phyloP scores from a whole-genome alignment of 1,140 invertebrate species.

The Branchinecta lynchi region DNA sequence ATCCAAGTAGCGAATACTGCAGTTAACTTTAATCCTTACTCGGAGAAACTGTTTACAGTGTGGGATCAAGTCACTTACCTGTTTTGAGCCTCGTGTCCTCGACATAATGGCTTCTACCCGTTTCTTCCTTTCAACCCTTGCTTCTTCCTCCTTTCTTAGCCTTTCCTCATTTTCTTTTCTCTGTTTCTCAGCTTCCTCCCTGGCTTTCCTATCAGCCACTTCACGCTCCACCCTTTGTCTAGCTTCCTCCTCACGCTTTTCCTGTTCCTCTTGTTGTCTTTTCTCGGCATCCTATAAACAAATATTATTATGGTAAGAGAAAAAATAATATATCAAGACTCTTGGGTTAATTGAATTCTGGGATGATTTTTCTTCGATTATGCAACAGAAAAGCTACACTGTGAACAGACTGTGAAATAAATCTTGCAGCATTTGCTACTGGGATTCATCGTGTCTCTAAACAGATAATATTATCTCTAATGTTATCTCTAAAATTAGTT shows the following conservation, averaged over 20 bases:
- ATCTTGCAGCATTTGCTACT: too few relatives aligned
- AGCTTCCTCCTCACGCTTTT: conserved; percentile 45
- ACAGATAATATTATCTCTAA: too few relatives aligned
- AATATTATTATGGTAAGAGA: too few relatives aligned
- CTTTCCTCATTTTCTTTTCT: conserved; percentile 54
- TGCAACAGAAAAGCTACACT: too few relatives aligned
- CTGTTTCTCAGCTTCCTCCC: conserved; percentile 55
- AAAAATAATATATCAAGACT: too few relatives aligned
- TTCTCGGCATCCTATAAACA: conserved; percentile 38
- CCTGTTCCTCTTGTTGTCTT: conserved; percentile 48
- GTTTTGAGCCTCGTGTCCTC: conserved; percentile 45
- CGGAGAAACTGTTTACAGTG: not conserved
- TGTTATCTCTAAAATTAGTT: too few relatives aligned
- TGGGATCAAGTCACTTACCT: not conserved
- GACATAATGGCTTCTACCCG: conserved; percentile 69
- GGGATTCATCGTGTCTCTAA: too few relatives aligned
- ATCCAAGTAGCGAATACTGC: too few relatives aligned
- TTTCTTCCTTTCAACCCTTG: conserved; percentile 53
- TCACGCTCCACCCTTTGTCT: conserved; percentile 53
- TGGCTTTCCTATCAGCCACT: conserved; percentile 52
- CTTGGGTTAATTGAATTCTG: too few relatives aligned
- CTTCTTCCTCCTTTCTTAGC: conserved; percentile 59
- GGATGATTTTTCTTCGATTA: too few relatives aligned
- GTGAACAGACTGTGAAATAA: too few relatives aligned
- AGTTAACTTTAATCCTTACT: not conserved